A percentile compares a stretch with the other conserved stretches of the same genome.
Conservation (phyloP, 2,113 vertebrate genomes). For the Strix uralensis region DNA sequence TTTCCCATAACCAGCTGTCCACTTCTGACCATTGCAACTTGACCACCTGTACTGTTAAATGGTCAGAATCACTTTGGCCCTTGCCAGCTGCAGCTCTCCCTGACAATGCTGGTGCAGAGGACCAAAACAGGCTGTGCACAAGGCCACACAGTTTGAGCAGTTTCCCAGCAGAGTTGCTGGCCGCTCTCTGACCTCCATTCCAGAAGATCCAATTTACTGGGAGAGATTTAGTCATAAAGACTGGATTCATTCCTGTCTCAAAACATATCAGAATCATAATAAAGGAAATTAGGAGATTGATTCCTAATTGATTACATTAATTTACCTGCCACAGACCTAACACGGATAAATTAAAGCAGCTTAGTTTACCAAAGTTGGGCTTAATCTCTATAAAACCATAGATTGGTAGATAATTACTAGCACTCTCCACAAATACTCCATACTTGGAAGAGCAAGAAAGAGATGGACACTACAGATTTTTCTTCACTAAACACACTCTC, state of each 20-base stretch:
- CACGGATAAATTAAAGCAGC: neutral
- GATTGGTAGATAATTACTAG: neutral
- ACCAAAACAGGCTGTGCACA: neutral
- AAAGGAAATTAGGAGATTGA: neutral
- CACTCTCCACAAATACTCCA: neutral
- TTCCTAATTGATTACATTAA: neutral
- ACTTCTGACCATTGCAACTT: neutral
- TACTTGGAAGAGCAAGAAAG: neutral
- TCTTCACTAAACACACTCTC: neutral
- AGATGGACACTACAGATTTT: neutral
- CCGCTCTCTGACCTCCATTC: fast-evolving
- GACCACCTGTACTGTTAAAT: neutral
- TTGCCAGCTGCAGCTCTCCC: neutral
- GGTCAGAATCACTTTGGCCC: neutral
- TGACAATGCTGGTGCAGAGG: fast-evolving
- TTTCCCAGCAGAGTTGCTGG: neutral
- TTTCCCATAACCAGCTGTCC: neutral
- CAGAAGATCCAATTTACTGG: neutral
- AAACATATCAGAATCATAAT: neutral
- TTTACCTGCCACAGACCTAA: neutral
- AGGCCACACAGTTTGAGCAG: too few relatives aligned
- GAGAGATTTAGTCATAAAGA: neutral
- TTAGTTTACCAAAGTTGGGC: neutral
- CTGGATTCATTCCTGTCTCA: neutral
- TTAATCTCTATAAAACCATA: neutral